phyloP scores from a whole-genome alignment of 2,797 vertebrate species.

The Poeciliopsis presidionis region DNA sequence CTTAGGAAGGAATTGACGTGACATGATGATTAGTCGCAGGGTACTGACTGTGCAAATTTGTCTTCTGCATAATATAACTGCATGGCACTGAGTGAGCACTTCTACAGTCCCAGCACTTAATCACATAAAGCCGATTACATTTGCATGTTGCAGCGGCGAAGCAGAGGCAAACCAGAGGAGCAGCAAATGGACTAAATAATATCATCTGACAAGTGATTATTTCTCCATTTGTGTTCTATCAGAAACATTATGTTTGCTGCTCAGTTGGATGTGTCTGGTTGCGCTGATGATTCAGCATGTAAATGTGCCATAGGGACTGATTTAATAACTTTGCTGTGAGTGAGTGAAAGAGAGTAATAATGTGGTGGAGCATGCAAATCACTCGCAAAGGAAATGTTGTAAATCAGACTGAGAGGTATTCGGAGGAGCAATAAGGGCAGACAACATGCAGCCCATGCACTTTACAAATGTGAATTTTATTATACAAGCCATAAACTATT shows the following conservation, averaged over 20 bases:
- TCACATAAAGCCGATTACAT: constrained; percentile 42
- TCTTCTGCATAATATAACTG: constrained; percentile 2
- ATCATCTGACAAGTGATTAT: constrained; percentile 68
- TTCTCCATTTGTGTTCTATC: constrained; percentile 49
- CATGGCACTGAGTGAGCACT: constrained; percentile 20
- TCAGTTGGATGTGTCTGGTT: constrained; percentile 54
- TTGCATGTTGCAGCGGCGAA: constrained; percentile 48
- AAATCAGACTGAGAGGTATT: constrained; percentile 56
- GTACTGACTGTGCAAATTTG: constrained; percentile 3
- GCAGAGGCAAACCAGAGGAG: constrained; percentile 36
- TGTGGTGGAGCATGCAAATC: constrained; percentile 67
- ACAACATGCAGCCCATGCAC: constrained; percentile 48
- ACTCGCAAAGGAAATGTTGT: constrained; percentile 62
- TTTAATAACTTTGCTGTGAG: constrained; percentile 51
- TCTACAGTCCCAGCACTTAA: constrained; percentile 32
- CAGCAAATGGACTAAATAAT: constrained; percentile 75
- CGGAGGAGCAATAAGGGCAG: constrained; percentile 39
- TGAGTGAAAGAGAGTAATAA: constrained; percentile 50
- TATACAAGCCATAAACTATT: constrained; percentile 54
- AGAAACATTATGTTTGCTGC: constrained; percentile 49
- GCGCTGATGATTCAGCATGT: constrained; percentile 31
- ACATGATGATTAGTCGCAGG: constrained; percentile 56
- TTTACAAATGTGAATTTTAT: constrained; percentile 53
- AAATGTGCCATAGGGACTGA: constrained; percentile 44
- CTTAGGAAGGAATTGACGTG: constrained; percentile 13